Evolutionary conservation across 2,888 invertebrate species (phyloP), one percentile per base, ranked within the genome.

Genomic region (Andricus curvator): DNA sequence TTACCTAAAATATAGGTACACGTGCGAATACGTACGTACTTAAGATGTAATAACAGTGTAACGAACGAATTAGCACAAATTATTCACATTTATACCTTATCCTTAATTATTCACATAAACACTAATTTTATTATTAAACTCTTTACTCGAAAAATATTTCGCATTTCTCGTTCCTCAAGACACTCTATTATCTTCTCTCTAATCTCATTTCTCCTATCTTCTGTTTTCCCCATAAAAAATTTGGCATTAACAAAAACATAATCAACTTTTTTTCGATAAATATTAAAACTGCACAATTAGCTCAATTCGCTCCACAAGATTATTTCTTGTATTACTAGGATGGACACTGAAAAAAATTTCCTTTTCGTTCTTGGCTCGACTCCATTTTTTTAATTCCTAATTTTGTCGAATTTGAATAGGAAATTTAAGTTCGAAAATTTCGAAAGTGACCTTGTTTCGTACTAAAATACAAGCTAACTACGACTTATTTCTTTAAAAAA

Each of bases 11-110:
- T n/a, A n/a, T 29, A 74, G 33, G 74, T 37, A 74, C 56, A 74
- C 74, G n/a, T 60, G 56, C 74, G 56, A 74, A 74, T 74, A 74
- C 74, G 74, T 56, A 74, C 56, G 56, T 74, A 56, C 37, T 60
- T 60, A 56, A 37, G 56, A 51, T 51, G 33, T 74, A 74, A 74
- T 56, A 74, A 74, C 56, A 74, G 51, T 60, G 33, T 56, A 20
- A 56, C 37, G 37, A 74, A 56, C 29, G 77, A 83, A 83, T 84
- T 81, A 84, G 81, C 84, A 82, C 84, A 79, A 84, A 84, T 82
- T 82, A 82, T 78, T 41, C 77, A 74, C 74, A 74, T 64, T 17
- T 64, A 64, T 25, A 64, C 64, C 64, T 64, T 29, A 64, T 64
- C 0, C 6, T 64, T 64, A 64, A 17, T 64, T 64, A 0, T 74